Evolutionary conservation across 1,140 invertebrate species (phyloP), one percentile per base, ranked within the genome.

Genomic region (Neoseiulus cucumeris): DNA sequence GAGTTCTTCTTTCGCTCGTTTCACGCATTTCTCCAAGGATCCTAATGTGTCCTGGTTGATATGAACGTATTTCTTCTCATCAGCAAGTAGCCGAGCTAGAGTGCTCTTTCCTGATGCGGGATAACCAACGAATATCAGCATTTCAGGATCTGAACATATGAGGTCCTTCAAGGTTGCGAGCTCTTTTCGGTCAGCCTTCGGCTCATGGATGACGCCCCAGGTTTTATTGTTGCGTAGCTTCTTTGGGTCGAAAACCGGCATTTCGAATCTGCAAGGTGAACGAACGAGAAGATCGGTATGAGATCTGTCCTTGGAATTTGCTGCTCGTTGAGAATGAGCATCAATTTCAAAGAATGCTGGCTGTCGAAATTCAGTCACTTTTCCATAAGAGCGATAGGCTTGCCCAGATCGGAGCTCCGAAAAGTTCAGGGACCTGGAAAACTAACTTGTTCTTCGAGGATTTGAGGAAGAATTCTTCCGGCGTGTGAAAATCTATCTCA

Each of bases 401-500:
- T 6, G 22, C 30, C 14, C 29, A 44, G 64, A 47, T 65, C 29
- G 41, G 45, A 65, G 30, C n/a, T 7, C 5, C 39, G 64, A 44
- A 65, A 47, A 14, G 20, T 65, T n/a, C 28, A 47, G 45, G 28
- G 14, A 0, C 29, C 33, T 39, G 33, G 4, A 39, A 9, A 39
- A 59, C 51, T 59, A 12, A 59, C 51, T 59, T 59, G 14, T 17
- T 64, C 41, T 9, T 30, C 55, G 59, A 42, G 25, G 17, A 28
- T 41, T 66, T 42, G 4, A 20, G 29, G 14, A 70, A 33, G 66
- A 70, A 70, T 17, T 69, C 33, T 45, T 70, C 69, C 17, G 69
- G 69, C n/a, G 65, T 64, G 18, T 47, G 7, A 47, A 70, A 70
- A 2, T 39, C 29, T 20, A 70, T 22, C 22, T 64, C 55, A 44